Percentiles rank a stretch among this genome's conserved stretches.
phyloP scores from a whole-genome alignment of 2,113 vertebrate genomes.

The Nannobrachium achirus region DNA sequence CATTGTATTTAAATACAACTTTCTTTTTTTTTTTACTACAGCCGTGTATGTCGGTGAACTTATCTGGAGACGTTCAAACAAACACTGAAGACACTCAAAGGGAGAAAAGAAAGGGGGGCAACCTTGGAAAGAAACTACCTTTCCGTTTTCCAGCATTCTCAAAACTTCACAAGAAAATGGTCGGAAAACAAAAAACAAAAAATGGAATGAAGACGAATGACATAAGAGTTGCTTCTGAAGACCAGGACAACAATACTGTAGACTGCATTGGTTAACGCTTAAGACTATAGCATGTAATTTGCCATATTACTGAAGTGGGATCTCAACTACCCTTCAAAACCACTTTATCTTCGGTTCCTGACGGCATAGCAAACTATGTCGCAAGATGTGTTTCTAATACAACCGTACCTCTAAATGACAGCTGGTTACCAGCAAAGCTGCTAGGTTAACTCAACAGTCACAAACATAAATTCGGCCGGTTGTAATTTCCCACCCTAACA shows the following conservation, averaged over 20 bases:
- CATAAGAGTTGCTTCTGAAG: slow-evolving; percentile 52
- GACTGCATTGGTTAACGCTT: slow-evolving; percentile 17
- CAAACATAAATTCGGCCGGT: slow-evolving; percentile 12
- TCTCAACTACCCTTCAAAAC: slow-evolving; percentile 24
- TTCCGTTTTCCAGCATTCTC: slow-evolving; percentile 39
- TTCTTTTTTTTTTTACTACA: slow-evolving; percentile 24
- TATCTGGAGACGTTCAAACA: slow-evolving; percentile 62
- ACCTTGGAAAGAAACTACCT: slow-evolving; percentile 34
- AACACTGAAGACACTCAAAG: slow-evolving; percentile 56
- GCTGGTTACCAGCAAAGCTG: neutral
- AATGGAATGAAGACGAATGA: slow-evolving; percentile 51
- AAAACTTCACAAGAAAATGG: slow-evolving; percentile 49
- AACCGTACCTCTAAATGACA: neutral
- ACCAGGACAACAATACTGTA: slow-evolving; percentile 47
- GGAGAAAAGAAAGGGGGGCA: slow-evolving; percentile 27
- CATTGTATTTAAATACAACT: slow-evolving; percentile 45
- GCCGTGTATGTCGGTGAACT: slow-evolving; percentile 36
- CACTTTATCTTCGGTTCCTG: slow-evolving; percentile 10
- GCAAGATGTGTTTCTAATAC: neutral
- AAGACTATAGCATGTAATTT: slow-evolving; percentile 19
- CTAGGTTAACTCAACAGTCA: neutral
- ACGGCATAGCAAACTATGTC: slow-evolving; percentile 23
- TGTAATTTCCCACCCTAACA: neutral
- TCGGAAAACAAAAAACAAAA: slow-evolving; percentile 6
- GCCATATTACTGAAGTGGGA: slow-evolving; percentile 23